Base-by-base conservation (phyloP, 2,113 vertebrate species). In the Sylvia atricapilla region DNA sequence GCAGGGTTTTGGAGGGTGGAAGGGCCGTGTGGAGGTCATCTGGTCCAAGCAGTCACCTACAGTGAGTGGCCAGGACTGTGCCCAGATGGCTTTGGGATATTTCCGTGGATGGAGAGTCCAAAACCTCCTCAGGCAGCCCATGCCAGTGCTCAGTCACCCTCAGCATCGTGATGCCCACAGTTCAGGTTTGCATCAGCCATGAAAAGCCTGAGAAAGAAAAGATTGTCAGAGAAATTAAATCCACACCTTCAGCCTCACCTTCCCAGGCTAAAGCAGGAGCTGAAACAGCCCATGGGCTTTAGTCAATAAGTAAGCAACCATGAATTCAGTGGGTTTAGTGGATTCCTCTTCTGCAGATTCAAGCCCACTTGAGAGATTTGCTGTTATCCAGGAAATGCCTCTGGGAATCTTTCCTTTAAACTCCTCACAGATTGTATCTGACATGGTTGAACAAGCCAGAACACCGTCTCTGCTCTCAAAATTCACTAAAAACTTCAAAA, bases 81-180 rank as follows among this genome's bases (percentile, higher is more conserved):
- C 47, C 31, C 63, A 24, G 20, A 11, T 1, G 10, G 27, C 44
- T 77, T 87, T 18, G 21, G 15, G 8, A 8, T 43, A 44, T 56
- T 59, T 84, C 20, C 23, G 13, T 16, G 18, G 18, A 28, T 59
- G 52, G 33, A 44, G 23, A n/a, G 7, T 8, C 28, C 22, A 59
- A 33, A 44, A 39, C 15, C 25, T 50, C 22, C 23, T 30, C 1
- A 1, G 44, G 16, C 20, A 87, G 10, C 41, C 15, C 16, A 3
- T 17, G 33, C 22, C 64, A 60, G 14, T 11, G 28, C 43, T 55
- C 21, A 39, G 73, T 37, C 31, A 56, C 28, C 9, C 68, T 64
- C 68, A 50, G 12, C 1, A 2, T 18, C 0, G 0, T 17, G 7
- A 31, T 72, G 56, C 60, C 49, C n/a, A 2, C 2, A 15, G 44